A percentile compares a stretch with the other conserved stretches of the same genome.
These are phyloP conservation scores for Hassar affinis DNA, from an alignment of 2,113 vertebrate species.

Conservation along the genomic window DNA sequence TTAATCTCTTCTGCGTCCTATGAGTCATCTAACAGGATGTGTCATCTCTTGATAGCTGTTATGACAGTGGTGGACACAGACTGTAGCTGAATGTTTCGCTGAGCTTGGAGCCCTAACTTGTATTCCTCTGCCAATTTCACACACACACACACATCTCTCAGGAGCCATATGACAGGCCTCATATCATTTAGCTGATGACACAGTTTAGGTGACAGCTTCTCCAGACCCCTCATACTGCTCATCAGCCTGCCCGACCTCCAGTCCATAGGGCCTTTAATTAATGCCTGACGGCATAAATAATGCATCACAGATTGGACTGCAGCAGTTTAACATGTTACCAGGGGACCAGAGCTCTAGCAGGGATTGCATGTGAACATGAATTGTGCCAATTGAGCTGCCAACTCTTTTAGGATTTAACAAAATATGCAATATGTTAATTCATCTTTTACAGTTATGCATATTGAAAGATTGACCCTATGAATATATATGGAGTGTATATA, in stretches of 20 bases:
- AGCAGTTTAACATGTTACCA: slow-evolving; percentile 10
- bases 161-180: background rate
- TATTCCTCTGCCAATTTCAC: slow-evolving; percentile 10
- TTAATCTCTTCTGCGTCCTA: background rate
- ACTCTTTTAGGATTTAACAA: slow-evolving; percentile 8
- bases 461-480: background rate
- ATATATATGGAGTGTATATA: slow-evolving; percentile 7
- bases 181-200: slow-evolving; percentile 8
- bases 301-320: slow-evolving; percentile 15
- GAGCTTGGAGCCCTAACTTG: slow-evolving; percentile 15
- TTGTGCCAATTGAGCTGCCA: background rate
- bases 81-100: slow-evolving; percentile 3
- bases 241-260: slow-evolving; percentile 12
- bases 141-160: background rate
- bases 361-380: background rate
- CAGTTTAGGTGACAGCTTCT: slow-evolving; percentile 23
- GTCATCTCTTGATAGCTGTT: slow-evolving; percentile 25
- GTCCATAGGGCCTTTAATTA: slow-evolving; percentile 19
- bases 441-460: background rate
- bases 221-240: slow-evolving; percentile 8
- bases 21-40: background rate
- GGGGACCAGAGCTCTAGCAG: background rate
- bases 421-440: slow-evolving; percentile 3
- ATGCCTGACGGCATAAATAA: slow-evolving; percentile 25
- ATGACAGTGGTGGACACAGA: background rate